A percentile compares a stretch with the other conserved stretches of the same genome.
These are phyloP conservation scores for Agrochola circellaris DNA, from an alignment of 2,888 invertebrate species.

Conservation along the genomic window DNA sequence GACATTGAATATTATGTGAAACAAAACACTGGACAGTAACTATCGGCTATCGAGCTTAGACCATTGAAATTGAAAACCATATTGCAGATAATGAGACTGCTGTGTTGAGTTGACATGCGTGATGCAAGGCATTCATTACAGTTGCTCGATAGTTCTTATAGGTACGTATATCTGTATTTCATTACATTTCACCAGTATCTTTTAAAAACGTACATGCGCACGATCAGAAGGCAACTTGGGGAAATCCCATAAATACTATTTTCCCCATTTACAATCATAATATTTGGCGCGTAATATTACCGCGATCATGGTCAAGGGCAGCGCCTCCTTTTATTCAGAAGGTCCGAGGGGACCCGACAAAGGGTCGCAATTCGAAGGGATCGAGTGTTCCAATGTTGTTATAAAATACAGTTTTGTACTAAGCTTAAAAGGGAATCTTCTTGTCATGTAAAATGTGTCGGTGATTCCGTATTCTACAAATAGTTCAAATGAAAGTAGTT, in stretches of 20 bases:
- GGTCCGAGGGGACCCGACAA: constrained; percentile 13
- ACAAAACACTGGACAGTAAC: neutral
- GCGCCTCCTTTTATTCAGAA: neutral
- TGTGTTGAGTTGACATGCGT: too few species aligned
- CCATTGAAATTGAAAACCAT: neutral
- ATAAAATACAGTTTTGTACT: neutral
- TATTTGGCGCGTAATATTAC: neutral
- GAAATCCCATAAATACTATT: neutral
- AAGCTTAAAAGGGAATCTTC: neutral
- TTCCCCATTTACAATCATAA: neutral
- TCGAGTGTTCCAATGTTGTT: neutral
- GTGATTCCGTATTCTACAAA: constrained; percentile 8
- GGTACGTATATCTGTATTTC: neutral
- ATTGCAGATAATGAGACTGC: neutral
- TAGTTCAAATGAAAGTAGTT: neutral
- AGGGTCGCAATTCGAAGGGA: neutral
- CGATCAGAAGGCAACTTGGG: too few species aligned
- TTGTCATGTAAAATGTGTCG: neutral
- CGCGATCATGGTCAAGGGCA: constrained; percentile 3
- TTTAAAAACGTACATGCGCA: neutral
- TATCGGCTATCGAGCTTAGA: too few species aligned
- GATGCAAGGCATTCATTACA: neutral
- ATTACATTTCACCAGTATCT: neutral
- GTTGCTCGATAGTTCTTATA: neutral
- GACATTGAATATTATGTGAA: neutral